These are phyloP conservation scores for Portevinia maculata DNA, from an alignment of 2,888 invertebrate species.

Conservation along the genomic window DNA sequence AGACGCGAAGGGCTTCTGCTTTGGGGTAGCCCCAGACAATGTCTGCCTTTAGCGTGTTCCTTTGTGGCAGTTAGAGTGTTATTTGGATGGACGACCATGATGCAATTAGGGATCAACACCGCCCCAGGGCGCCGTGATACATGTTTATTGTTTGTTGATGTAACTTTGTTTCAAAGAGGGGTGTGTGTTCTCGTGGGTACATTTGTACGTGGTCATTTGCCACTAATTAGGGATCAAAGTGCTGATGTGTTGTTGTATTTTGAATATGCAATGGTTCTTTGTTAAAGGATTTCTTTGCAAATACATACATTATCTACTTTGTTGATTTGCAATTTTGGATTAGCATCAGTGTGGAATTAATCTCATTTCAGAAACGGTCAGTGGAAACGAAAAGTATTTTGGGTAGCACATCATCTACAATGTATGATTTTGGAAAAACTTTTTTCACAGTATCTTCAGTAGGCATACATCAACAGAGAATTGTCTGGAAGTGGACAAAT, in stretches of 20 bases:
- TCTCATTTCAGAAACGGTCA: neutral
- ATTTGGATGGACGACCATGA: constrained; percentile 37
- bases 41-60: neutral
- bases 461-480: no score
- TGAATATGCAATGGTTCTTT: no score
- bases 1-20: constrained; percentile 18
- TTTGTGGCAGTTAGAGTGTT: constrained; percentile 13
- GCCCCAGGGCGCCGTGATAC: constrained; percentile 59
- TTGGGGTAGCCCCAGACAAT: constrained; percentile 12
- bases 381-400: neutral
- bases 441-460: no score
- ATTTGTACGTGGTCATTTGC: constrained; percentile 34
- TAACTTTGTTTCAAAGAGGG: constrained; percentile 42
- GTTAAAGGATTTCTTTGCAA: constrained; percentile 3
- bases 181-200: constrained; percentile 24
- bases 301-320: no score
- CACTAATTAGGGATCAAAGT: constrained; percentile 37
- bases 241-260: constrained; percentile 2
- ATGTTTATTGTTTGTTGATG: constrained; percentile 69
- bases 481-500: no score
- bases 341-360: neutral
- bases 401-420: no score
- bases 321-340: neutral
- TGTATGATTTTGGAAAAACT: no score
- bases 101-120: constrained; percentile 59